These are phyloP conservation scores for Poeciliopsis prolifica DNA, from an alignment of 2,113 vertebrate genomes.

Conservation along the genomic window DNA sequence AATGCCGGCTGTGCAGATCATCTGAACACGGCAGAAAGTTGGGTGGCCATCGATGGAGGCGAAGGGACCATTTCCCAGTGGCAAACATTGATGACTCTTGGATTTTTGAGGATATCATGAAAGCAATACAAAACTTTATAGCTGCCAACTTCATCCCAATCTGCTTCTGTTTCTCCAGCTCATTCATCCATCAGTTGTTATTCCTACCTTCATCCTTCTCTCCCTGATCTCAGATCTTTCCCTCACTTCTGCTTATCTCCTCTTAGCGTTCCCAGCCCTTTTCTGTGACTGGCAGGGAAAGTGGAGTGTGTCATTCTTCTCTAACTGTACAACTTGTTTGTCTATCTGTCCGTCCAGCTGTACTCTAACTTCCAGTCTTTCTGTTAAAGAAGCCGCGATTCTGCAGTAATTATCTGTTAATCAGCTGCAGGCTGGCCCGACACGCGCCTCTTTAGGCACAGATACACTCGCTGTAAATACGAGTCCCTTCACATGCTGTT, in stretches of 20 bases:
- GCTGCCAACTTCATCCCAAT: not conserved
- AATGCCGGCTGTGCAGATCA: no score
- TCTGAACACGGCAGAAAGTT: no score
- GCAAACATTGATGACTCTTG: no score
- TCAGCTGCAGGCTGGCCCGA: conserved; percentile 22
- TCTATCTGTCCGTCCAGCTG: conserved; percentile 8
- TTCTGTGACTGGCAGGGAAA: conserved; percentile 37
- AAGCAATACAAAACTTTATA: conserved; percentile 2
- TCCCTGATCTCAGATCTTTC: conserved; percentile 8
- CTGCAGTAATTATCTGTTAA: conserved; percentile 52
- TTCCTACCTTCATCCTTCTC: conserved; percentile 44
- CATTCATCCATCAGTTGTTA: conserved; percentile 39
- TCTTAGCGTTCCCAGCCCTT: conserved; percentile 1
- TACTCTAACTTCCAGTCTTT: conserved; percentile 3
- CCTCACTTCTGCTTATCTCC: conserved; percentile 21
- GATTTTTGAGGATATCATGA: no score
- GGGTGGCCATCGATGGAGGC: no score
- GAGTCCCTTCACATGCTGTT: not conserved
- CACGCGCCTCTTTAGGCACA: conserved; percentile 4
- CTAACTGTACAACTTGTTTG: conserved; percentile 18
- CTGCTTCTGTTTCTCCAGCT: conserved; percentile 32
- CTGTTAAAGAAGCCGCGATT: conserved; percentile 20
- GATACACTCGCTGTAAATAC: not conserved
- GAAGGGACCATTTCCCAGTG: no score
- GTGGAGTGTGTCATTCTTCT: not conserved